Evolutionary conservation across 2,113 vertebrate species (phyloP), one percentile per base, ranked within the genome.

Genomic region (Cinclus cinclus): DNA sequence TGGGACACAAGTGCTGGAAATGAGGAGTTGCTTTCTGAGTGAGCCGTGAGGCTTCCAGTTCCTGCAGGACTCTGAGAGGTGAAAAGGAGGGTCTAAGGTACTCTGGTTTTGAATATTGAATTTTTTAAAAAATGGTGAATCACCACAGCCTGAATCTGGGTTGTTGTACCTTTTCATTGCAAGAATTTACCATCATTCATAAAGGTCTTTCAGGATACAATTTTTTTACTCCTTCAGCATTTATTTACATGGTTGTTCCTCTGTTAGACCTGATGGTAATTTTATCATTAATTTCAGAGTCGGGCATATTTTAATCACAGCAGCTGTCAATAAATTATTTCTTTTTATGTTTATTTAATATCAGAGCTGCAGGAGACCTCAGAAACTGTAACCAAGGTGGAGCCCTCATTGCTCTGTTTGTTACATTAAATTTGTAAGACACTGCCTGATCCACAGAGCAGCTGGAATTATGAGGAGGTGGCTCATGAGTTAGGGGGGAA

Each of bases 271-370:
- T 1, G 0, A n/a, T 67, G 25, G 64, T 49, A 86, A 77, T 74
- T 90, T 95, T 74, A 9, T 83, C 22, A n/a, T 86, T 81, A n/a
- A 83, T 86, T 94, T 86, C 52, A 60, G 60, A 89, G 13, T 70
- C 42, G 69, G 63, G 19, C 63, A 15, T 76, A 55, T 95, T 94
- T 95, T 87, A 83, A 92, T 94, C 75, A 55, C 27, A 22, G 58
- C 70, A 82, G 49, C 59, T 85, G 87, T 85, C 87, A 82, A 49
- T 94, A 83, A 90, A 2, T 87, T 92, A 92, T 11, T 92, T 89
- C 44, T 83, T 91, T 91, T 82, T 62, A 78, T 95, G 91, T 92
- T 96, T 95, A 87, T 95, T 93, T 94, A 91, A 90, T 94, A 95
- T 92, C 83, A 91, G 59, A 93, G 59, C 87, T 77, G 68, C 85